Percentiles rank a stretch among this genome's conserved stretches.
Conservation (phyloP, 2,113 vertebrate genomes). For the Aspiorhynchus laticeps region DNA sequence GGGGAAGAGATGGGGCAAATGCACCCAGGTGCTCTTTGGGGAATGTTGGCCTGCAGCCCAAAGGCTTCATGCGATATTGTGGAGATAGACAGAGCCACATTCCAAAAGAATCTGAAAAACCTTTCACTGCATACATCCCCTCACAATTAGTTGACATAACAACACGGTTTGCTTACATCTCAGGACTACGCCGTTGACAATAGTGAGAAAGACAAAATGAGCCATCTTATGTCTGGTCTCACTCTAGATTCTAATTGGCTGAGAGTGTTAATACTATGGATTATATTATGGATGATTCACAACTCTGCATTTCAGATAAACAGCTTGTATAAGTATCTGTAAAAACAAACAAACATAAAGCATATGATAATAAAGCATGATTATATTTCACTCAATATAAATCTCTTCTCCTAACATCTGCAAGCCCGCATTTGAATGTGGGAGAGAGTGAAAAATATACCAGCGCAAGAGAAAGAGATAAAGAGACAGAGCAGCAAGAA, state of each 20-base stretch:
- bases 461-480: not conserved
- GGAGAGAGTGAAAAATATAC: not conserved
- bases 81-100: conserved; percentile 44
- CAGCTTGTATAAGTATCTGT: not conserved
- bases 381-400: not conserved
- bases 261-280: not conserved
- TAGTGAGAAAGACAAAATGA: not conserved
- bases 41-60: conserved; percentile 53
- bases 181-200: not conserved
- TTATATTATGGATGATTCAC: not conserved
- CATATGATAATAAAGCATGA: not conserved
- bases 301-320: not conserved
- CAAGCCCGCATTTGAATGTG: not conserved
- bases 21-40: conserved; percentile 54
- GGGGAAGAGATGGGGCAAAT: conserved; percentile 14
- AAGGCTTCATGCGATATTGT: conserved; percentile 45
- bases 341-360: too few species aligned
- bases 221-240: not conserved
- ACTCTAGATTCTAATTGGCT: not conserved
- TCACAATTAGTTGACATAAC: not conserved
- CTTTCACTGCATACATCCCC: not conserved
- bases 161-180: not conserved
- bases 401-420: not conserved
- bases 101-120: conserved; percentile 40
- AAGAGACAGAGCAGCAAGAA: not conserved